These are phyloP conservation scores for Operophtera brumata DNA, from an alignment of 2,888 invertebrate genomes.

Conservation along the genomic window DNA sequence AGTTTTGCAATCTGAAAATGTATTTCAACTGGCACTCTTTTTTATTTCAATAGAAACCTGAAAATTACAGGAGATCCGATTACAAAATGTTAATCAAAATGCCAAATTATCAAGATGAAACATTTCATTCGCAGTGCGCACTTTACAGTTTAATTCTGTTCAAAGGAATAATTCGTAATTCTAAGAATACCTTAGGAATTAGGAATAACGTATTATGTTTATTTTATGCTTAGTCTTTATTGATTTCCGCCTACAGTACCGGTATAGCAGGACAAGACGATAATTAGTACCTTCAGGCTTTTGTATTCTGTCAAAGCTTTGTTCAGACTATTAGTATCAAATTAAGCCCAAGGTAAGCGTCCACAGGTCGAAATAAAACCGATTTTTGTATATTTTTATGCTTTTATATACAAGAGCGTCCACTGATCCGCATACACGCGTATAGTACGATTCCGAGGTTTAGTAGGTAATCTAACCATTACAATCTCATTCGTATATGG, in stretches of 20 bases:
- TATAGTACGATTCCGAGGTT: too few relatives aligned
- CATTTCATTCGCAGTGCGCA: slow-evolving; percentile 4
- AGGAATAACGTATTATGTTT: background rate
- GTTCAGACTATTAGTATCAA: background rate
- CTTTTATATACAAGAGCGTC: too few relatives aligned
- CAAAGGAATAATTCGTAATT: slow-evolving; percentile 10
- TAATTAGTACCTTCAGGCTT: background rate
- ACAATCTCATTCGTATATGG: too few relatives aligned
- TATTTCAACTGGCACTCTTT: background rate
- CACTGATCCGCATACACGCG: too few relatives aligned
- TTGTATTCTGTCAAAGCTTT: background rate
- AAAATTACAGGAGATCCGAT: slow-evolving; percentile 4
- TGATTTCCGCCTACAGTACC: background rate
- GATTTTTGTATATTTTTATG: too few relatives aligned
- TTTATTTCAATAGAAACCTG: background rate
- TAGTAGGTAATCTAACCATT: too few relatives aligned
- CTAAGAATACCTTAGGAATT: slow-evolving; percentile 5
- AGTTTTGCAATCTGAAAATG: background rate
- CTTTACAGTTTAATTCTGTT: background rate
- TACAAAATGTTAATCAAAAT: slow-evolving; percentile 8
- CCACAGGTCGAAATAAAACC: too few relatives aligned
- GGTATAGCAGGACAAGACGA: background rate
- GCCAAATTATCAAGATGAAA: slow-evolving; percentile 7
- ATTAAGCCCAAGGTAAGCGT: too few relatives aligned
- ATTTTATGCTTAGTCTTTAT: too few relatives aligned